phyloP scores from a whole-genome alignment of 2,797 vertebrate species.

The Novumbra hubbsi region DNA sequence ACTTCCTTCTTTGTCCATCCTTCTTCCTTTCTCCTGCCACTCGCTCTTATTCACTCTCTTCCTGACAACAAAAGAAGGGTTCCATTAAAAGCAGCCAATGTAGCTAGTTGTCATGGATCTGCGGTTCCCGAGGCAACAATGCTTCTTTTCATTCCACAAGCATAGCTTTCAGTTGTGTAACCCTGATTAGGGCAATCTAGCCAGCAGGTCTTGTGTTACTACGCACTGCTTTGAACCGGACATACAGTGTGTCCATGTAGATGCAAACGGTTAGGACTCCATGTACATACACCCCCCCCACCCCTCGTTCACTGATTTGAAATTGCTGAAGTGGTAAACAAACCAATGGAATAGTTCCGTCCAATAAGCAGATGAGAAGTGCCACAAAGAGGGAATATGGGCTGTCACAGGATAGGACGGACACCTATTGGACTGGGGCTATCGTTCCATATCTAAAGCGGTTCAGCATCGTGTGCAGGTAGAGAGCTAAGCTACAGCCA shows the following conservation, averaged over 20 bases:
- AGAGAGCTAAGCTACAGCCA: constrained; percentile 33
- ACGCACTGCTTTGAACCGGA: constrained; percentile 18
- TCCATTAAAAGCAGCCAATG: constrained; percentile 51
- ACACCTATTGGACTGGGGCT: constrained; percentile 20
- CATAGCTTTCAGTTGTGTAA: constrained; percentile 57
- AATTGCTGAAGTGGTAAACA: constrained; percentile 13
- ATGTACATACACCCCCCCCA: constrained; percentile 27
- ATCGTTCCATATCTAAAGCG: constrained; percentile 42
- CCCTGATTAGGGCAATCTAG: constrained; percentile 28
- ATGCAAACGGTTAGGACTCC: constrained; percentile 19
- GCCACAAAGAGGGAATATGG: constrained; percentile 20
- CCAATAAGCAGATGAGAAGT: constrained; percentile 31
- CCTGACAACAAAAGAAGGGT: constrained; percentile 18
- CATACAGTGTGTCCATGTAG: constrained; percentile 26
- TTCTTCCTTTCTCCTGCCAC: neutral
- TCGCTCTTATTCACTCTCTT: constrained; percentile 23
- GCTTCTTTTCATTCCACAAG: constrained; percentile 60
- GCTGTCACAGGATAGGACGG: constrained; percentile 27
- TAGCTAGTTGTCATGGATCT: constrained; percentile 62
- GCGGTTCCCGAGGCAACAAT: constrained; percentile 66
- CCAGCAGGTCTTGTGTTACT: constrained; percentile 17
- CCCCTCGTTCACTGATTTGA: constrained; percentile 24
- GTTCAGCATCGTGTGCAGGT: constrained; percentile 44
- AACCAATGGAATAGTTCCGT: constrained; percentile 28
- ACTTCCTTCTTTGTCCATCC: constrained; percentile 12